Conservation (phyloP, 2,888 invertebrate species). For the Ophioninae sp. region DNA sequence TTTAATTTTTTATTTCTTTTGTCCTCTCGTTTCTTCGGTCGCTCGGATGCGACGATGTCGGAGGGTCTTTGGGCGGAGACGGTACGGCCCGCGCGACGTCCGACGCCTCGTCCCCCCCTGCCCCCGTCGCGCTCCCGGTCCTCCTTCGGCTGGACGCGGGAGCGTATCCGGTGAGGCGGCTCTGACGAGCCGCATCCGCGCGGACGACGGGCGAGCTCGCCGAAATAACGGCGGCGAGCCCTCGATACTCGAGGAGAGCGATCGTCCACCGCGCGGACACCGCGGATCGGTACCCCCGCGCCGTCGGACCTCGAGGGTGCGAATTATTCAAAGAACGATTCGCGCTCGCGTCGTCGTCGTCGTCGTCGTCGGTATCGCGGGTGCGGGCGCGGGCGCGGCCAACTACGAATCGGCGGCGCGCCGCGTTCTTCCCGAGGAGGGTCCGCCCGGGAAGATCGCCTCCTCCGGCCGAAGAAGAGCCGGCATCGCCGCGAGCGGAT, state of each 20-base stretch:
- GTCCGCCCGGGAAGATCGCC: neutral
- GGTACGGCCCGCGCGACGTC: neutral
- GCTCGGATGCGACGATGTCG: too few species aligned
- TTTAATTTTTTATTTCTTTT: neutral
- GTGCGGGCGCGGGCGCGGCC: neutral
- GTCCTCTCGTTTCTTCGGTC: too few species aligned
- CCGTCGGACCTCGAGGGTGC: neutral
- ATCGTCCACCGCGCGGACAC: neutral
- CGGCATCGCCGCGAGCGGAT: neutral
- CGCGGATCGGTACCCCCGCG: neutral
- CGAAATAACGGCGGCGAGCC: neutral
- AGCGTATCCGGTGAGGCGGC: neutral
- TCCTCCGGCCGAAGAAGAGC: neutral
- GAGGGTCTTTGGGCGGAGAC: neutral
- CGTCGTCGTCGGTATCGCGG: too few species aligned
- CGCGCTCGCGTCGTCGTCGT: neutral
- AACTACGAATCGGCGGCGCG: neutral
- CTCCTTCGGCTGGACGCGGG: neutral
- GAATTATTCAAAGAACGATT: neutral
- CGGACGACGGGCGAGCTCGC: neutral
- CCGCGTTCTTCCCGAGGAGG: neutral
- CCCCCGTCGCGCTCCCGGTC: neutral
- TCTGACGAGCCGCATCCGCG: neutral
- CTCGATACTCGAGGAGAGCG: neutral
- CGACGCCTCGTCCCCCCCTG: neutral